Evolutionary conservation across 2,113 vertebrate genomes (phyloP).

Genomic region (Ctenomys sociabilis): DNA sequence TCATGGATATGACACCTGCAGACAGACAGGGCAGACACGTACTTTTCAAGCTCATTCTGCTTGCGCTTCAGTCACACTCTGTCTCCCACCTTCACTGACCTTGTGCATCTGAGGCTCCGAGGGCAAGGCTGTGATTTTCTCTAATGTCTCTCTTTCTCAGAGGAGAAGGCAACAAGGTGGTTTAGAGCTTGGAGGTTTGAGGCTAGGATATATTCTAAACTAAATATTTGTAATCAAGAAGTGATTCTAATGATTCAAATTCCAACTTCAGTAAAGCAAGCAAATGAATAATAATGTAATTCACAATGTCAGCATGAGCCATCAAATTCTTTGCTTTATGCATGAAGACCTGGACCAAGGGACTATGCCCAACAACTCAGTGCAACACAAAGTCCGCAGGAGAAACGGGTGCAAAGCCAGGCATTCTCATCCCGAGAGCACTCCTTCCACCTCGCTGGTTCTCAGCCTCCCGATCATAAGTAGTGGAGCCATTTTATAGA

Average conservation of each 20-base stretch:
- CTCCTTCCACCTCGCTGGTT: background rate
- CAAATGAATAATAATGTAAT: background rate
- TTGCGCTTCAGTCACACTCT: background rate
- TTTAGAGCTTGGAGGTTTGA: background rate
- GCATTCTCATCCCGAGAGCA: background rate
- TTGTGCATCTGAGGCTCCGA: background rate
- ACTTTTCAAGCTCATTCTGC: background rate
- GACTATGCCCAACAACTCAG: background rate
- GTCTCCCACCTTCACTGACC: background rate
- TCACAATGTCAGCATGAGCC: background rate
- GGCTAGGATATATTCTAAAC: background rate
- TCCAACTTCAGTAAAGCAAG: background rate
- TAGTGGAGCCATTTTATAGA: background rate
- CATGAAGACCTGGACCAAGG: background rate
- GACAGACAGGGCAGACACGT: fast-evolving
- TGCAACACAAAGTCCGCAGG: background rate
- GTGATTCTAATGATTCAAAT: background rate
- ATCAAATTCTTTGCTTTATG: background rate
- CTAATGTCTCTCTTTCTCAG: background rate
- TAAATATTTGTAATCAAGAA: background rate
- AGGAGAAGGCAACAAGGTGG: background rate
- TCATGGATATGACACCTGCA: background rate
- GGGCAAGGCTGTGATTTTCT: background rate
- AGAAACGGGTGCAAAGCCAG: background rate
- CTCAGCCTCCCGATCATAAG: background rate